phyloP scores from a whole-genome alignment of 2,797 vertebrate species.

The Nannoperca obscura region DNA sequence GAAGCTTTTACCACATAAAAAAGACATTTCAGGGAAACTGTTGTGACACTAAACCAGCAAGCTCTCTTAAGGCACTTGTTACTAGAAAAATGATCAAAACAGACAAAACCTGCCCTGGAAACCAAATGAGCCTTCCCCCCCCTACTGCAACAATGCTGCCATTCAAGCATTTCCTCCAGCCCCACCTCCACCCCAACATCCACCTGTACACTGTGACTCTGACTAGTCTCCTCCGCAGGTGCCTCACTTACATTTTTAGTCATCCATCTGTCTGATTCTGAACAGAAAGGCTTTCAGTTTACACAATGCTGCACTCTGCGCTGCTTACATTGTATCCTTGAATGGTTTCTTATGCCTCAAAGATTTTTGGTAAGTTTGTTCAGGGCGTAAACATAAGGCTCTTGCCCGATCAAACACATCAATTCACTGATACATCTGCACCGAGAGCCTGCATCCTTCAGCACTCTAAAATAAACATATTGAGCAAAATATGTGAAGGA shows the following conservation, averaged over 20 bases:
- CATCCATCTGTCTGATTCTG: constrained; percentile 45
- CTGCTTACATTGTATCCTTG: constrained; percentile 7
- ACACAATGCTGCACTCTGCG: neutral
- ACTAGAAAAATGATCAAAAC: constrained; percentile 31
- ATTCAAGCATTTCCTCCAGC: neutral
- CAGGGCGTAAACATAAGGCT: constrained; percentile 32
- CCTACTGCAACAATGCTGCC: neutral
- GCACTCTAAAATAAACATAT: constrained; percentile 21
- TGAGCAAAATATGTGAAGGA: neutral
- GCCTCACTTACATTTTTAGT: constrained; percentile 37
- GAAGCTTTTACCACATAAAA: neutral
- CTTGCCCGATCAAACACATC: constrained; percentile 18
- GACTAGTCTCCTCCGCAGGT: constrained; percentile 18
- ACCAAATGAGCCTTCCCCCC: constrained; percentile 30
- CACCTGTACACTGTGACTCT: constrained; percentile 20
- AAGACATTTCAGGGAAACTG: neutral
- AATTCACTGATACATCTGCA: constrained; percentile 21
- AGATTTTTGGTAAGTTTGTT: constrained; percentile 21
- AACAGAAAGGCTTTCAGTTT: constrained; percentile 30
- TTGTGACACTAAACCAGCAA: neutral
- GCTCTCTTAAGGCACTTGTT: constrained; percentile 7
- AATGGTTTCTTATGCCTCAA: constrained; percentile 7
- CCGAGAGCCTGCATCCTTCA: constrained; percentile 28
- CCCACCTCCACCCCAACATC: neutral
- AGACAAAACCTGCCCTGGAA: constrained; percentile 8